Evolutionary conservation across 1,140 invertebrate species (phyloP).

Genomic region (Platyura marginata): DNA sequence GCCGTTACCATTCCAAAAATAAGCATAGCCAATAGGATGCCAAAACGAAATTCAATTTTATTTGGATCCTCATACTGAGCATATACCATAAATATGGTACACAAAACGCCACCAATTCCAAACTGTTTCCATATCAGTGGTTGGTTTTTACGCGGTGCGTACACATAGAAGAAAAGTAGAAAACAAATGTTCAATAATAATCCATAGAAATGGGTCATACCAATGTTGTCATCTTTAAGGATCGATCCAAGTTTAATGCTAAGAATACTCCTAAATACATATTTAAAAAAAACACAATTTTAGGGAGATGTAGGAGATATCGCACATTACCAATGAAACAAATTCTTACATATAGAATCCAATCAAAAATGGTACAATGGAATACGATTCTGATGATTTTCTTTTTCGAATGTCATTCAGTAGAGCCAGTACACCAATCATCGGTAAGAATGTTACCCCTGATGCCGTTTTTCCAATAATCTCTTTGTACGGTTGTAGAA

Average conservation of each 20-base stretch:
- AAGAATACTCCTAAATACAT: too few species aligned
- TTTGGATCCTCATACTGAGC: constrained; percentile 38
- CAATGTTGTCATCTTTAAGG: constrained; percentile 48
- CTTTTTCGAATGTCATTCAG: constrained; percentile 50
- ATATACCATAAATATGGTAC: constrained; percentile 39
- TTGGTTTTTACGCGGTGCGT: constrained; percentile 32
- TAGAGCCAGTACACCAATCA: constrained; percentile 42
- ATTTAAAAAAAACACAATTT: too few species aligned
- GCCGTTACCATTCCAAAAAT: constrained; percentile 45
- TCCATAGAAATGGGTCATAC: constrained; percentile 52
- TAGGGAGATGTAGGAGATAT: too few species aligned
- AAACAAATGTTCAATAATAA: constrained; percentile 44
- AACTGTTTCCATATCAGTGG: constrained; percentile 31
- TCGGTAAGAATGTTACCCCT: constrained; percentile 39
- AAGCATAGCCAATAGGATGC: constrained; percentile 44
- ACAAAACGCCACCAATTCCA: constrained; percentile 30
- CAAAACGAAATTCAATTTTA: constrained; percentile 44
- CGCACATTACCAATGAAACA: not conserved
- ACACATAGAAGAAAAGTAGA: constrained; percentile 40
- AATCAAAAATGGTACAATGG: constrained; percentile 48
- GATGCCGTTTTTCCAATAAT: constrained; percentile 30
- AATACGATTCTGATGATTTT: constrained; percentile 36
- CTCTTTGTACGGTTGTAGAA: constrained; percentile 32
- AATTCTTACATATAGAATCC: constrained; percentile 56
- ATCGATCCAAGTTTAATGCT: constrained; percentile 52